Base-by-base conservation (phyloP, 2,888 invertebrate species). In the Heliconius ethilla region DNA sequence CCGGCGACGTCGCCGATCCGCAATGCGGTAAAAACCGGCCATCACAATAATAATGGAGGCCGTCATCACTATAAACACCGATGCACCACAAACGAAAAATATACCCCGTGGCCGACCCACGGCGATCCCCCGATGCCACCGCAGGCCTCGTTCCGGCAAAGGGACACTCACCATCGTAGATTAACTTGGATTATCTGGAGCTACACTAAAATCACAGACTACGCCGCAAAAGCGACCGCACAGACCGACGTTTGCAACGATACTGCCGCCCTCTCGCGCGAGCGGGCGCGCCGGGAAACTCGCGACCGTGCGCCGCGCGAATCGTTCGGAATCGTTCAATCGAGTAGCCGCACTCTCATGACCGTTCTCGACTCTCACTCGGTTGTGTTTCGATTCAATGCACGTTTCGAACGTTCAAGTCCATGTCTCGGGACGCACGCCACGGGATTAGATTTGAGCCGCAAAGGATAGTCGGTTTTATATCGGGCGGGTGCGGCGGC, bases 401-500 rank as follows among this genome's bases (percentile, higher is more conserved):
- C 87, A 84, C 87, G 85, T 88, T 87, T 88, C 88, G 87, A 88
- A 89, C 87, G 88, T 90, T 88, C 90, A 91, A 93, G 94, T 93
- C 94, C 93, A 93, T 93, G 91, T 93, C 94, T 92, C 91, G 91
- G 90, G 90, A 91, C 91, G 92, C 91, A 92, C 94, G 85, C 88
- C 87, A 89, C 89, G 91, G 94, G 92, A 95, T 95, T 96, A 95
- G 92, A 95, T 96, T 95, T 93, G 94, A 92, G 93, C 90, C 83
- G 95, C 95, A 95, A 94, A 95, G 93, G 93, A 93, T 95, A 95
- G 95, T 94, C 92, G 94, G 95, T 95, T 96, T 95, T 95, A 95
- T 95, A 96, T 95, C 91, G 91, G 95, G 94, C 95, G 96, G 96
- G 96, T 95, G 96, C 96, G 96, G 95, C 96, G 95, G 96, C 96